These are phyloP conservation scores for Miichthys miiuy DNA, from an alignment of 2,797 vertebrate genomes.

Conservation along the genomic window DNA sequence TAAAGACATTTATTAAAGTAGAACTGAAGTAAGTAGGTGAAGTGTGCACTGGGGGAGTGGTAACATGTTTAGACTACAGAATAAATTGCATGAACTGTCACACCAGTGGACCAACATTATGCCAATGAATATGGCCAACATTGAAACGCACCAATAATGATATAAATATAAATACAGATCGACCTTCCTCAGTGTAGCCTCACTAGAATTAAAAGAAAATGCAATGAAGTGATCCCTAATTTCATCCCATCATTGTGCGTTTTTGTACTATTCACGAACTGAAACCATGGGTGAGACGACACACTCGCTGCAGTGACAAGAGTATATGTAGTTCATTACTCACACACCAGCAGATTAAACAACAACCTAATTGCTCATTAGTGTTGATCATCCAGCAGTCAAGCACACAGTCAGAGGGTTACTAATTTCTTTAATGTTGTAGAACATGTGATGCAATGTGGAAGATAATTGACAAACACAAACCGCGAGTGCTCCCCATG, in stretches of 20 bases:
- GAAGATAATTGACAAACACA: not conserved
- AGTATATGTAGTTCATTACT: not conserved
- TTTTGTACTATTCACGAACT: not conserved
- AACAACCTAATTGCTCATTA: conserved; percentile 13
- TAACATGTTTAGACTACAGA: not conserved
- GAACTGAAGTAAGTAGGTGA: not conserved
- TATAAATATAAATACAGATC: not conserved
- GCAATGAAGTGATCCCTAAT: not conserved
- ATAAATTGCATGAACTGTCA: not conserved
- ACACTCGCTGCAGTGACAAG: too few species aligned
- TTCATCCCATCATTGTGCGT: not conserved
- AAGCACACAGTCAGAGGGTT: not conserved
- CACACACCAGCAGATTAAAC: not conserved
- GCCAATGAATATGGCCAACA: too few species aligned
- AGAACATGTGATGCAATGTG: not conserved
- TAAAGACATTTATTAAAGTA: not conserved
- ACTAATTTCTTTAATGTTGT: not conserved
- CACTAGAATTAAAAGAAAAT: not conserved
- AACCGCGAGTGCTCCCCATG: not conserved
- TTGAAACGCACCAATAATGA: too few species aligned
- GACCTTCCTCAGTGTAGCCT: not conserved
- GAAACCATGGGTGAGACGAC: not conserved
- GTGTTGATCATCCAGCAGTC: not conserved
- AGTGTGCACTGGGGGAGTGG: too few species aligned
- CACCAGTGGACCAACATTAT: not conserved